Conservation (phyloP, 1,140 invertebrate genomes). For the Macrosteles quadrilineatus region DNA sequence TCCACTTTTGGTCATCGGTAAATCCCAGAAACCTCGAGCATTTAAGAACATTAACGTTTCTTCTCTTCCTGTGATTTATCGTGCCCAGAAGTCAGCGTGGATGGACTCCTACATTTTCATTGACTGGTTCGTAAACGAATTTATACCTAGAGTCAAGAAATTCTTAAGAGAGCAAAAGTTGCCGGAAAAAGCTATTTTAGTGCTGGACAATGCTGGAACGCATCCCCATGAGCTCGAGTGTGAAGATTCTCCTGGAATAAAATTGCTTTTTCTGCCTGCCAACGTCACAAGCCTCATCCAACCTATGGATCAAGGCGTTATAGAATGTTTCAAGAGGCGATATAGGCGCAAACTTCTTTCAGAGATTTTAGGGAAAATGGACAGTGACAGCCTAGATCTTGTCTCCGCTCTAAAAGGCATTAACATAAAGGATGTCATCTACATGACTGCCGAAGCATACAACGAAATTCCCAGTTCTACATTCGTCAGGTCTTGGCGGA, state of each 20-base stretch:
- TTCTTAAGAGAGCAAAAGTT: background rate
- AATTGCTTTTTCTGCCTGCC: background rate
- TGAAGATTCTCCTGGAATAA: background rate
- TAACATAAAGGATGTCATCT: too few species aligned
- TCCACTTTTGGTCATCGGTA: slow-evolving; percentile 43
- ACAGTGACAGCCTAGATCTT: too few species aligned
- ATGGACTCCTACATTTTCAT: slow-evolving; percentile 45
- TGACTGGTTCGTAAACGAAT: slow-evolving; percentile 43
- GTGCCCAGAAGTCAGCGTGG: slow-evolving; percentile 47
- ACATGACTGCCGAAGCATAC: too few species aligned
- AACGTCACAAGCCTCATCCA: background rate
- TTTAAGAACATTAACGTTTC: slow-evolving; percentile 43
- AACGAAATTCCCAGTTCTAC: too few species aligned
- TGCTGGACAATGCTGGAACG: background rate
- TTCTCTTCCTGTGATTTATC: slow-evolving; percentile 44
- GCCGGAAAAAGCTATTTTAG: background rate
- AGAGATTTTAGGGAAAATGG: too few species aligned
- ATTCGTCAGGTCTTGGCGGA: too few species aligned
- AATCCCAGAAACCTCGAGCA: slow-evolving; percentile 43
- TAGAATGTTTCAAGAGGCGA: too few species aligned
- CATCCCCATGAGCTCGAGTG: slow-evolving; percentile 30
- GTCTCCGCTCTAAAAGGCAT: too few species aligned
- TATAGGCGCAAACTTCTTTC: too few species aligned
- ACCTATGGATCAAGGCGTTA: too few species aligned
- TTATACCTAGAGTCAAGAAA: background rate